Evolutionary conservation across 2,113 vertebrate species (phyloP), one percentile per base, ranked within the genome.

Genomic region (Chaenogobius annularis): DNA sequence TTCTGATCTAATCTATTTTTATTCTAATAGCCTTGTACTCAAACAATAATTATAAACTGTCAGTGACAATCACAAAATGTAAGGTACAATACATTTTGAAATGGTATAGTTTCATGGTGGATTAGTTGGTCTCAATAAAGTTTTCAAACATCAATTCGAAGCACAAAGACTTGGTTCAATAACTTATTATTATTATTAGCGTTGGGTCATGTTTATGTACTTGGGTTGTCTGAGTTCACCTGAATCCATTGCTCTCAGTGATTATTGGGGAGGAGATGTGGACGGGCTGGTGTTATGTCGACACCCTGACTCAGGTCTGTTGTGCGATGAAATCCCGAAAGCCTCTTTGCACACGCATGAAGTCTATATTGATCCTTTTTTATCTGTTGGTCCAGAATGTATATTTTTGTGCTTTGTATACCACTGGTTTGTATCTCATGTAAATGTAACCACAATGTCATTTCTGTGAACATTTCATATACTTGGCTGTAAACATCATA

Each of bases 351-450:
- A 58, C 55, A 14, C 55, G 26, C 55, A 58, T 14, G 22, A 23
- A 26, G 52, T 58, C 55, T 58, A 26, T 56, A 13, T 26, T 58
- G 11, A 58, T 58, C 12, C 55, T 56, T 56, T 55, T 56, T 56
- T 56, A 56, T 23, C 20, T 11, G 11, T 56, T 23, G 20, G 3
- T 23, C 26, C 55, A 56, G 22, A 23, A 56, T 56, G 55, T 58
- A 56, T 23, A 58, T 58, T 58, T 58, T 58, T 58, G 55, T 58
- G 22, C 22, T 14, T 58, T 58, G 55, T 26, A 58, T 58, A 26
- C 13, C 55, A 58, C 12, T 58, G 55, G 12, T 58, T 58, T 58
- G 55, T 58, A 58, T 22, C 55, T 58, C 55, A 26, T 58, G 55
- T 46, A 13, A 12, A 9, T 58, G 55, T 58, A 58, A 58, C 12